Percentiles rank a stretch among this genome's conserved stretches.
Conservation (phyloP, 2,888 invertebrate species). For the Torymus auratus region DNA sequence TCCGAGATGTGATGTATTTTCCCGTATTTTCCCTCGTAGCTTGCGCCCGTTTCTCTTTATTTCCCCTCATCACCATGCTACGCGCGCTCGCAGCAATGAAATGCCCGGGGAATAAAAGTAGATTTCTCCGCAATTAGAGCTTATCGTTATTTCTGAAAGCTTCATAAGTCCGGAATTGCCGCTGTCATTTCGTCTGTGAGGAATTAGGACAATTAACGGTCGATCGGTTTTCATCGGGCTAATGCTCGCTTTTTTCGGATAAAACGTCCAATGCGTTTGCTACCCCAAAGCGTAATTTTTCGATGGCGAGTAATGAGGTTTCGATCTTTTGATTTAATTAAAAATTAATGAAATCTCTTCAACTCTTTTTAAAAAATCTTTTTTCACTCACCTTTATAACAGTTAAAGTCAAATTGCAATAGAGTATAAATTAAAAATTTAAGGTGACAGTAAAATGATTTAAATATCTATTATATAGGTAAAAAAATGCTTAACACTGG, state of each 20-base stretch:
- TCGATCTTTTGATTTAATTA: no score
- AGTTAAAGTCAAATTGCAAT: no score
- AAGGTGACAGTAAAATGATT: no score
- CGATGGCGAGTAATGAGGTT: no score
- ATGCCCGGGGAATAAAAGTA: conserved; percentile 12
- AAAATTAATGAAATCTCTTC: no score
- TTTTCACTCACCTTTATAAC: no score
- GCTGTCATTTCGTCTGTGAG: conserved; percentile 17
- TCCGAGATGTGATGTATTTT: conserved; percentile 24
- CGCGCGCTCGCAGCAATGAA: background rate
- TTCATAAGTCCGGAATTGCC: conserved; percentile 31
- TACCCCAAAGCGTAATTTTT: no score
- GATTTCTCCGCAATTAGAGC: conserved; percentile 42
- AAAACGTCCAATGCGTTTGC: no score
- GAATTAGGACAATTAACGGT: conserved; percentile 28
- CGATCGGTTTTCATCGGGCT: background rate
- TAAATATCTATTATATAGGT: no score
- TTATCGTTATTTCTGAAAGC: conserved; percentile 39
- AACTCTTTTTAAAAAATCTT: no score
- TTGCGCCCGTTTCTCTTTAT: background rate
- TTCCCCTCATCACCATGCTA: conserved; percentile 16
- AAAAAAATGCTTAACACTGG: no score
- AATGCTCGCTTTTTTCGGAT: background rate
- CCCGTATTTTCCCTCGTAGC: background rate
- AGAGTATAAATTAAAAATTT: no score